Evolutionary conservation across 2,797 vertebrate species (phyloP), one percentile per base, ranked within the genome.

Genomic region (Brotula barbata): DNA sequence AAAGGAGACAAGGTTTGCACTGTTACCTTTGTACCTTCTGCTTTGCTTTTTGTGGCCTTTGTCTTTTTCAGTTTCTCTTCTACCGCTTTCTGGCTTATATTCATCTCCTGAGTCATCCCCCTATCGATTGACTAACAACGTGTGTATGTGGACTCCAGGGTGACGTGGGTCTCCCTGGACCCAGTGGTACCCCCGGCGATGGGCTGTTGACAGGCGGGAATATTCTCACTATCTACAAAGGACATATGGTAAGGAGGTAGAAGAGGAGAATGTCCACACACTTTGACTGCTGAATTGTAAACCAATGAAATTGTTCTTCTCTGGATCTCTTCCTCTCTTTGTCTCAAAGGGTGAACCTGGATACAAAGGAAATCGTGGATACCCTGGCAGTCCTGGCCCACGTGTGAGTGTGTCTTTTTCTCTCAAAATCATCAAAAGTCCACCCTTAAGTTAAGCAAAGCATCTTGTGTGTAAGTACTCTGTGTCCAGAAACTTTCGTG

Each of bases 1-100:
- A 93, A 85, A 89, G 96, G 96, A 91, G 93, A 93, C 82, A 99
- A 97, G 93, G 96, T 97, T 92, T 42, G 75, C 50, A 45, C 2
- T 25, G 39, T 65, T 41, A 28, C 12, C 28, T 19, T 25, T 36
- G n/a, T n/a, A 28, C 8, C 25, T 28, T 28, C 4, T 28, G n/a
- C 25, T 4, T 28, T 28, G 25, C 25, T 12, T 19, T 23, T 23
- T 19, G 25, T 56, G 31, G 36, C 46, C 23, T 37, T 31, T 9
- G 3, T 5, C 44, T 46, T 51, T 33, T 23, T 9, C 7, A 10
- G 33, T 13, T 3, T 45, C 28, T 43, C 16, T 54, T 45, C 34
- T 49, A 16, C 23, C 36, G 15, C 45, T 5, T 25, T 17, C 25
- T 49, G 20, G 19, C 31, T 46, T 58, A 60, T 44, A 16, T 25